These are phyloP conservation scores for Hydrochoerus hydrochaeris DNA, from an alignment of 2,113 vertebrate genomes.

Conservation along the genomic window DNA sequence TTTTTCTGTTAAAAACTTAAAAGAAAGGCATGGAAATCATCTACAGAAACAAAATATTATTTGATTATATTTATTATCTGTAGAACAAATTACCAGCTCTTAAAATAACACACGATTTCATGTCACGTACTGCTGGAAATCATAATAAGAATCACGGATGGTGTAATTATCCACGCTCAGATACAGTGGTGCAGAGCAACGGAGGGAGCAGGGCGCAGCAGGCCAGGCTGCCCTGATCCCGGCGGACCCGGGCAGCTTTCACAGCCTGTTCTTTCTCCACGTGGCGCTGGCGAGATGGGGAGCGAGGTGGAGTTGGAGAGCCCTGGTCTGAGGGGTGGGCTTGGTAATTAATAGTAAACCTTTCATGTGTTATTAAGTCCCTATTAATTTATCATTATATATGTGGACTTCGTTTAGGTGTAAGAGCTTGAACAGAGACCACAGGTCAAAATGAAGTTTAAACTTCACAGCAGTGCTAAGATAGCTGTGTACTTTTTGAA, in stretches of 20 bases:
- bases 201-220: background rate
- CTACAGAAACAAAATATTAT: background rate
- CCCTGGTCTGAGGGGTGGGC: background rate
- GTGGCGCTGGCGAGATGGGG: background rate
- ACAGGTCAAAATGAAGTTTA: background rate
- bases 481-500: background rate
- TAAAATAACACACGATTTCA: background rate
- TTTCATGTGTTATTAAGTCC: background rate
- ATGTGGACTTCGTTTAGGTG: background rate
- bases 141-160: background rate
- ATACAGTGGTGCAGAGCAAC: background rate
- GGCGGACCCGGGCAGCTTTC: background rate
- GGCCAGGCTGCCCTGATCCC: background rate
- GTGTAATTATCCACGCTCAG: background rate
- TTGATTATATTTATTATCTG: background rate
- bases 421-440: background rate
- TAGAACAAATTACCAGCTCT: background rate
- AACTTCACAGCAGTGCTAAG: background rate
- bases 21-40: background rate
- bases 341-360: background rate
- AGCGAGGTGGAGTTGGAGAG: background rate
- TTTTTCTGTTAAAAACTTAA: background rate
- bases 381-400: background rate
- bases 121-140: background rate
- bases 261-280: background rate